Conservation (phyloP, 2,888 invertebrate genomes). For the Hypercompe scribonia region DNA sequence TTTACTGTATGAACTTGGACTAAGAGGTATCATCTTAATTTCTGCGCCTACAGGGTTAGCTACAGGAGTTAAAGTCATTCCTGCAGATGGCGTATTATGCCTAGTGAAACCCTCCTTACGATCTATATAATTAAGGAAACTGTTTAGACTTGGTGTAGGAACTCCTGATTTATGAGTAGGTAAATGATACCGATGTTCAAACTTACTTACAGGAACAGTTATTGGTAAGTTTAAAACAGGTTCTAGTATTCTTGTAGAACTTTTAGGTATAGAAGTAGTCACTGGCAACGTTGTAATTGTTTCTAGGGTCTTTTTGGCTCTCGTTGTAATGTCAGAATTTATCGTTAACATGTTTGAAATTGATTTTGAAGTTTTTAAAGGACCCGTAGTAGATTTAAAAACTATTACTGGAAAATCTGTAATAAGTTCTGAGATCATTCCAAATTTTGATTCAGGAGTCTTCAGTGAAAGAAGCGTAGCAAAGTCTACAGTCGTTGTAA, state of each 20-base stretch:
- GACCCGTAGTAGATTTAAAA: not conserved
- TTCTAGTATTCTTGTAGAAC: not conserved
- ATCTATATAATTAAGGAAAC: conserved; percentile 17
- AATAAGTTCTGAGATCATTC: not conserved
- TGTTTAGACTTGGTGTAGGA: conserved; percentile 14
- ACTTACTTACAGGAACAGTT: not conserved
- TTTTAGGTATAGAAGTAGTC: not conserved
- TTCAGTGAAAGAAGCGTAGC: not conserved
- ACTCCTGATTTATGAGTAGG: not conserved
- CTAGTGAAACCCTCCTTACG: not conserved
- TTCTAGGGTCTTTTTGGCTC: not conserved
- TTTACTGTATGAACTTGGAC: not conserved
- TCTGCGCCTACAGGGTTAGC: not conserved
- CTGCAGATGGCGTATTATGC: not conserved
- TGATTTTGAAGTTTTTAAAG: not conserved
- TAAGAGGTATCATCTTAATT: not conserved
- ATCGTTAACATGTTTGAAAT: not conserved
- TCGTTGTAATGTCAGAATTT: not conserved
- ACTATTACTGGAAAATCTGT: not conserved
- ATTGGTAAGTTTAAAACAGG: not conserved
- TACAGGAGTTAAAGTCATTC: not conserved
- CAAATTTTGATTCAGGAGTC: not conserved
- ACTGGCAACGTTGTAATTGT: not conserved
- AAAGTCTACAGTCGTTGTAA: not conserved
- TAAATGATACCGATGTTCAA: not conserved